These are phyloP conservation scores for Solenopsis invicta DNA, from an alignment of 1,140 invertebrate genomes.

Conservation along the genomic window DNA sequence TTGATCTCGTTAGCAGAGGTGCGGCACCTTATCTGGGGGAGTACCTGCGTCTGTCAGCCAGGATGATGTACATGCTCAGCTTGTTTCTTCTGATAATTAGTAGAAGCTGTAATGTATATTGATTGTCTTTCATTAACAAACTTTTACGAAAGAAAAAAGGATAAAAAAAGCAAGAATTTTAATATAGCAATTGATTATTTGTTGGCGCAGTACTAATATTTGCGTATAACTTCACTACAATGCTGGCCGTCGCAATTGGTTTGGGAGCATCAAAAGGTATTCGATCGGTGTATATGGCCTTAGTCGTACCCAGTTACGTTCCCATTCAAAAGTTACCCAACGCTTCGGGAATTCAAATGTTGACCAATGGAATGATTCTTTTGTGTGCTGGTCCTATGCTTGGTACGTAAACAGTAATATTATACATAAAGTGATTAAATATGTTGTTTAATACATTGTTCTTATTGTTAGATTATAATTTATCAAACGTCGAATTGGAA, in stretches of 20 bases:
- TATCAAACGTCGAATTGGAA: neutral
- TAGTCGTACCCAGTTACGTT: constrained; percentile 90
- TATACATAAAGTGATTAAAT: neutral
- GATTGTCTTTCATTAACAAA: constrained; percentile 26
- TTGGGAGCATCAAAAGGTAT: constrained; percentile 90
- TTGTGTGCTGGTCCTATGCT: constrained; percentile 89
- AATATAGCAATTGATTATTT: constrained; percentile 17
- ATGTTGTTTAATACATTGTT: constrained; percentile 1
- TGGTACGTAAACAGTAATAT: constrained; percentile 83
- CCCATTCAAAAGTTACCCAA: constrained; percentile 89
- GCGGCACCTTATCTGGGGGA: constrained; percentile 89
- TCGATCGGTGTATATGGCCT: constrained; percentile 89
- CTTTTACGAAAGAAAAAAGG: neutral
- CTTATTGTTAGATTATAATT: neutral
- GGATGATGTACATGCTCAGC: constrained; percentile 90
- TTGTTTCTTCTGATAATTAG: constrained; percentile 89
- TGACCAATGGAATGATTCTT: constrained; percentile 89
- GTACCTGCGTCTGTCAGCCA: constrained; percentile 89
- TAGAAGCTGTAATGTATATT: constrained; percentile 88
- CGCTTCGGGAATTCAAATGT: constrained; percentile 89
- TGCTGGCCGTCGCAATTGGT: constrained; percentile 69
- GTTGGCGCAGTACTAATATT: constrained; percentile 85
- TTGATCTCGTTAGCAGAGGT: constrained; percentile 88
- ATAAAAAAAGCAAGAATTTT: neutral
- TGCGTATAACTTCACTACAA: constrained; percentile 79